Percentiles rank a stretch among this genome's conserved stretches.
These are phyloP conservation scores for Camponotus vicinus DNA, from an alignment of 1,140 invertebrate genomes.

Conservation along the genomic window DNA sequence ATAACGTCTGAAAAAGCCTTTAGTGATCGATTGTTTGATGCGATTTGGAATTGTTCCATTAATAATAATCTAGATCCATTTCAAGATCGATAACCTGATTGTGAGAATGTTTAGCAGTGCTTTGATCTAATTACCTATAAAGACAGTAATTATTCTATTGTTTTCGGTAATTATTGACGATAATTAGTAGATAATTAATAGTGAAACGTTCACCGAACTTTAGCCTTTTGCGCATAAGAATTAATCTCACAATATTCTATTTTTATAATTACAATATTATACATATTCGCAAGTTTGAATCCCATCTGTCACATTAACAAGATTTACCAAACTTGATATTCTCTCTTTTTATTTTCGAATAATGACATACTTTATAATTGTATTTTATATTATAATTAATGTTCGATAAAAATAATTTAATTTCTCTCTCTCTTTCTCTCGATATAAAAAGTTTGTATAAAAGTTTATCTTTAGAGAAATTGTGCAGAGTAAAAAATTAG, in stretches of 20 bases:
- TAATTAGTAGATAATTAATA: conserved; percentile 49
- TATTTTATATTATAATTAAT: not conserved
- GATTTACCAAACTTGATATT: not conserved
- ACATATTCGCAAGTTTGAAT: not conserved
- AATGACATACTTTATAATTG: not conserved
- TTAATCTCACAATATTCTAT: not conserved
- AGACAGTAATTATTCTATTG: conserved; percentile 33
- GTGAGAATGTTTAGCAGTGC: conserved; percentile 43
- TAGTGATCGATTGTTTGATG: not conserved
- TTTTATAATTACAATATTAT: not conserved
- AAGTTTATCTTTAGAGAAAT: not conserved
- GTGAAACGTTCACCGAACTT: not conserved
- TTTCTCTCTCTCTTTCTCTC: not conserved
- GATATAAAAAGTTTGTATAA: not conserved
- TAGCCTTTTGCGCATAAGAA: not conserved
- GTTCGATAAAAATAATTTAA: not conserved
- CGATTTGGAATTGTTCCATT: conserved; percentile 28
- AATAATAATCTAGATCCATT: conserved; percentile 58
- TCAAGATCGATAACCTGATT: conserved; percentile 11
- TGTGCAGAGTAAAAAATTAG: not conserved
- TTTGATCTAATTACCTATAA: conserved; percentile 61
- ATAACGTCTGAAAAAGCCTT: not conserved
- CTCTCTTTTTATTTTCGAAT: not conserved
- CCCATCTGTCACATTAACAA: not conserved
- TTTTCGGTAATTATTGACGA: conserved; percentile 65